Evolutionary conservation across 2,797 vertebrate genomes (phyloP).

Genomic region (Nannoperca australis): DNA sequence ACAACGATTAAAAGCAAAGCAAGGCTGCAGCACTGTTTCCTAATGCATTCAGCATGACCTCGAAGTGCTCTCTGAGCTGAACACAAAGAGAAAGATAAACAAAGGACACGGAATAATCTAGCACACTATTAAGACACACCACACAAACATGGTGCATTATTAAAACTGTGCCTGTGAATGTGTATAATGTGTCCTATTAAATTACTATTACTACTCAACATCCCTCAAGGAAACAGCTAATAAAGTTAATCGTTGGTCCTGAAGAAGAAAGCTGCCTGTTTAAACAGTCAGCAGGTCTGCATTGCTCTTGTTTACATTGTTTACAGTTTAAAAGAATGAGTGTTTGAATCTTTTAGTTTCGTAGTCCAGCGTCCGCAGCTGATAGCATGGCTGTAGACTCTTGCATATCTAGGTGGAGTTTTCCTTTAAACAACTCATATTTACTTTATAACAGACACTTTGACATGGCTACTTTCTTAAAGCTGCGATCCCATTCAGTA

Average conservation of each 20-base stretch:
- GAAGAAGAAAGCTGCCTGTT: neutral
- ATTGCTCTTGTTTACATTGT: conserved; percentile 1
- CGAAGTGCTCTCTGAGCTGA: neutral
- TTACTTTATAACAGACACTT: too few relatives aligned
- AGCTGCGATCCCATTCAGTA: neutral
- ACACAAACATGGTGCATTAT: neutral
- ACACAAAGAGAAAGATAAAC: neutral
- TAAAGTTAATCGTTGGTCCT: neutral
- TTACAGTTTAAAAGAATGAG: neutral
- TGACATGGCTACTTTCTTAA: neutral
- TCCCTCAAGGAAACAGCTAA: neutral
- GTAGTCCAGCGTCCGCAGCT: neutral
- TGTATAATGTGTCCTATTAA: neutral
- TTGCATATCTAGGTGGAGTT: too few relatives aligned
- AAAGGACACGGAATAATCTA: too few relatives aligned
- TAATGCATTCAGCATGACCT: neutral
- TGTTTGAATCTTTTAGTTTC: neutral
- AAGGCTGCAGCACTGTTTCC: neutral
- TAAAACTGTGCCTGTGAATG: neutral
- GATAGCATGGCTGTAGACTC: neutral
- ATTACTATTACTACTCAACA: neutral
- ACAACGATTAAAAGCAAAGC: conserved; percentile 8
- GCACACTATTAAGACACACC: neutral
- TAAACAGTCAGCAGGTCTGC: neutral
- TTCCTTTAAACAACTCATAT: too few relatives aligned